Base-by-base conservation (phyloP, 2,888 invertebrate genomes). In the Lissonota sp. region DNA sequence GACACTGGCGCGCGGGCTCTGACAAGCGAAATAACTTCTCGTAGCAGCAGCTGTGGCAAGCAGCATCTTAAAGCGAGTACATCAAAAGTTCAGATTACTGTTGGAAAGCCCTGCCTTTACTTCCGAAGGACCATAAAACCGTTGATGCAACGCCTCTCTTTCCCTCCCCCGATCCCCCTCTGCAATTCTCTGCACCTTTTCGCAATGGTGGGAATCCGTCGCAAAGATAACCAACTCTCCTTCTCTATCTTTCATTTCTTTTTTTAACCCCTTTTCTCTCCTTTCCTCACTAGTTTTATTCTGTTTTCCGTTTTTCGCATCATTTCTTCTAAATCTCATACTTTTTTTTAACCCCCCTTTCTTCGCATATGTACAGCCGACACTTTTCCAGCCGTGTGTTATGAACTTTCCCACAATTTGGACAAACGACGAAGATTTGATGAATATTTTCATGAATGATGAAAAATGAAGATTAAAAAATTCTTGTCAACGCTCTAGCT, bases 81-180 rank as follows among this genome's bases (percentile, higher is more conserved):
- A 88, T 89, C 86, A 87, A 89, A 89, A 89, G 87, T 89, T 89
- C 81, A 84, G 85, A 86, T 86, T 85, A 86, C 84, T 70, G 84
- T 87, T 85, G 84, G 86, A 26, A 84, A 87, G 85, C 86, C 82
- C 80, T 74, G 82, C 83, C 86, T 86, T 85, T 84, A 85, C 85
- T 87, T 88, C 84, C 84, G 84, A 83, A 81, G 86, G 84, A 83
- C 86, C 84, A 84, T 89, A 88, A 90, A 90, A 88, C 84, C 85
- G 85, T 67, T 64, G 78, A 55, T 71, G 51, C 64, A 16, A 62
- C 14, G 60, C 16, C 42, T 42, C 39, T 12, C n/a, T 5, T 14
- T 1, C 12, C 14, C 14, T 14, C 53, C 57, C 37, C 10, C 26
- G 3, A 26, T 42, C n/a, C 14, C 53, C 5, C 12, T 6, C 14